phyloP scores from a whole-genome alignment of 2,797 vertebrate genomes.

The Acrossocheilus wenchowensis region DNA sequence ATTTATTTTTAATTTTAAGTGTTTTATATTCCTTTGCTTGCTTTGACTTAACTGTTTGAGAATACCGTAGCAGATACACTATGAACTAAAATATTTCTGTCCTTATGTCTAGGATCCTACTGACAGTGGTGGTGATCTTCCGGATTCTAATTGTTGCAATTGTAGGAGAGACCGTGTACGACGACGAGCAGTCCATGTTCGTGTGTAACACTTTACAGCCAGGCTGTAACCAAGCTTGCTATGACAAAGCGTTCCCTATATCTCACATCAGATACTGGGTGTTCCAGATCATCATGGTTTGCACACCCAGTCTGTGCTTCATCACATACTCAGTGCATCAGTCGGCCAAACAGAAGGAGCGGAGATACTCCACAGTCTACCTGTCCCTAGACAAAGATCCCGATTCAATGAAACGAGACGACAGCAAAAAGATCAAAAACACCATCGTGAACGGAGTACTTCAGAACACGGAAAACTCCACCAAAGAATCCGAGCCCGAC shows the following conservation, averaged over 20 bases:
- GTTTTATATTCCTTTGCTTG: not conserved
- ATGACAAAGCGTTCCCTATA: conserved; percentile 93
- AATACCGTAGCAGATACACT: not conserved
- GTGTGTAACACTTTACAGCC: conserved; percentile 93
- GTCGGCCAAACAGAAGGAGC: conserved; percentile 90
- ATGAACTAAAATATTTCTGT: conserved; percentile 55
- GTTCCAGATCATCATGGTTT: conserved; percentile 96
- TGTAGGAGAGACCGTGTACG: conserved; percentile 93
- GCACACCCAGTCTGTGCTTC: conserved; percentile 92
- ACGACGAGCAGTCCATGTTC: conserved; percentile 94
- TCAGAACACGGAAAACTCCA: conserved; percentile 90
- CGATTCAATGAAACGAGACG: conserved; percentile 83
- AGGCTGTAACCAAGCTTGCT: conserved; percentile 94
- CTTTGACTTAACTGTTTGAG: not conserved
- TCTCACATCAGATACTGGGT: conserved; percentile 96
- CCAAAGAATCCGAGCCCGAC: conserved; percentile 87
- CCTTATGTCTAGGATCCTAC: conserved; percentile 83
- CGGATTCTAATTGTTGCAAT: conserved; percentile 94
- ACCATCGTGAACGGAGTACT: conserved; percentile 90
- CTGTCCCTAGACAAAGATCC: conserved; percentile 87
- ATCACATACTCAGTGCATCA: conserved; percentile 95
- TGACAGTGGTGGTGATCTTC: conserved; percentile 96
- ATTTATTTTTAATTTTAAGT: not conserved
- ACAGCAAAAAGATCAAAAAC: conserved; percentile 89
- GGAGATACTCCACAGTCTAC: conserved; percentile 86